phyloP scores from a whole-genome alignment of 2,113 vertebrate species.

The Hippocampus guttulatus region DNA sequence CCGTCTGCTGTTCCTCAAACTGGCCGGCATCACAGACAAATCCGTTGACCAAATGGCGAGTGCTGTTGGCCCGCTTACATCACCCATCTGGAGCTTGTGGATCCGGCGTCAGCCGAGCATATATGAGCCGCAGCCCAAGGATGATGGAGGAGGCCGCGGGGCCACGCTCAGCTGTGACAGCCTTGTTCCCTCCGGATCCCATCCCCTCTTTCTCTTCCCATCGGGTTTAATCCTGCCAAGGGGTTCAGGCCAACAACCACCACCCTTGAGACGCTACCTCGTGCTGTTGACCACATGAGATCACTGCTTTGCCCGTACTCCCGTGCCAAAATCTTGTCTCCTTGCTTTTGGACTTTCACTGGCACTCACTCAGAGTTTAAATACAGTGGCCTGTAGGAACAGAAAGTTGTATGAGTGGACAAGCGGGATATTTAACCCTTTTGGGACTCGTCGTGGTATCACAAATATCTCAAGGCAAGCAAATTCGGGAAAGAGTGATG shows the following conservation, averaged over 20 bases:
- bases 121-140: slow-evolving; percentile 14
- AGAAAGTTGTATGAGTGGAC: slow-evolving; percentile 24
- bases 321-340: slow-evolving; percentile 27
- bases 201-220: slow-evolving; percentile 36
- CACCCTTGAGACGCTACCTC: slow-evolving; percentile 54
- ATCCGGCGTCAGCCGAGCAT: slow-evolving; percentile 38
- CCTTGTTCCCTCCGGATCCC: slow-evolving; percentile 39
- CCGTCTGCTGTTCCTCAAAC: slow-evolving; percentile 61
- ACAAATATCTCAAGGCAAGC: slow-evolving; percentile 27
- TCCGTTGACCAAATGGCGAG: slow-evolving; percentile 62
- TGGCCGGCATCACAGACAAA: slow-evolving; percentile 60
- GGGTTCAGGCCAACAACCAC: slow-evolving; percentile 47
- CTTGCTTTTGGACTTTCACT: slow-evolving; percentile 30
- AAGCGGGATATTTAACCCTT: slow-evolving; percentile 22
- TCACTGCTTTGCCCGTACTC: slow-evolving; percentile 41
- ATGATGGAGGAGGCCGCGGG: slow-evolving; percentile 25
- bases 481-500: background rate
- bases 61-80: slow-evolving; percentile 52
- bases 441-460: slow-evolving; percentile 23
- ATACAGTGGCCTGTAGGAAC: slow-evolving; percentile 41
- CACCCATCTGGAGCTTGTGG: slow-evolving; percentile 65
- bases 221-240: slow-evolving; percentile 49
- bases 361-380: slow-evolving; percentile 26
- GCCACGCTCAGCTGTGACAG: slow-evolving; percentile 58
- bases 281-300: slow-evolving; percentile 56